These are phyloP conservation scores for Mastomys natalensis DNA, from an alignment of 2,113 vertebrate species.

Conservation along the genomic window DNA sequence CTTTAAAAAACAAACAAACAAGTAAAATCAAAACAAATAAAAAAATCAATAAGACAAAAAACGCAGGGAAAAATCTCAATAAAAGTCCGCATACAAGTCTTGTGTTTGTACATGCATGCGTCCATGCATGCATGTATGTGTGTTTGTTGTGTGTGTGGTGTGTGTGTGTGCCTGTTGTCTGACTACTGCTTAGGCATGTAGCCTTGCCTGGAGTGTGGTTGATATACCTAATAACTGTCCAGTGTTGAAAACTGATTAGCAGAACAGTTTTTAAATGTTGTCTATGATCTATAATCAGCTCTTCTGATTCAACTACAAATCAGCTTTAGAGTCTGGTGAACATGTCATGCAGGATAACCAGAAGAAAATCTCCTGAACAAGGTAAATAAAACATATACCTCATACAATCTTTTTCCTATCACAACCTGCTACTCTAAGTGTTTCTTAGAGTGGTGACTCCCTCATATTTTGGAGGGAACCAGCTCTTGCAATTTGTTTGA, in stretches of 20 bases:
- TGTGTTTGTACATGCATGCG: too few species aligned
- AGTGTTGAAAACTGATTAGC: background rate
- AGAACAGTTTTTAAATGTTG: slow-evolving; percentile 74
- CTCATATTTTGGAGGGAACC: background rate
- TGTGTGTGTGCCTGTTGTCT: background rate
- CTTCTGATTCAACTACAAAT: slow-evolving; percentile 81
- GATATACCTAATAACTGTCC: background rate
- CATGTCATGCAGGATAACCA: slow-evolving; percentile 71
- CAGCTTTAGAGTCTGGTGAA: slow-evolving; percentile 77
- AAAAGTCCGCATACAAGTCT: background rate
- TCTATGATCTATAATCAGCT: slow-evolving; percentile 79
- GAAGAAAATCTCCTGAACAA: slow-evolving; percentile 77
- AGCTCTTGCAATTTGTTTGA: background rate
- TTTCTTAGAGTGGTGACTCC: background rate
- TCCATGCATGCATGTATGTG: too few species aligned
- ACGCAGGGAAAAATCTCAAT: too few species aligned
- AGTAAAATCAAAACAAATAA: background rate
- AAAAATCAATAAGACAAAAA: background rate
- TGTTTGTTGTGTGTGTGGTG: background rate
- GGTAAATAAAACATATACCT: slow-evolving; percentile 69
- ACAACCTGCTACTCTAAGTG: background rate
- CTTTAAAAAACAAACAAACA: background rate
- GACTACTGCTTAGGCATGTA: background rate
- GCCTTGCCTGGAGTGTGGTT: background rate
- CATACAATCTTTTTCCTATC: background rate